These are phyloP conservation scores for Amiota minor DNA, from an alignment of 2,888 invertebrate species.

Conservation along the genomic window DNA sequence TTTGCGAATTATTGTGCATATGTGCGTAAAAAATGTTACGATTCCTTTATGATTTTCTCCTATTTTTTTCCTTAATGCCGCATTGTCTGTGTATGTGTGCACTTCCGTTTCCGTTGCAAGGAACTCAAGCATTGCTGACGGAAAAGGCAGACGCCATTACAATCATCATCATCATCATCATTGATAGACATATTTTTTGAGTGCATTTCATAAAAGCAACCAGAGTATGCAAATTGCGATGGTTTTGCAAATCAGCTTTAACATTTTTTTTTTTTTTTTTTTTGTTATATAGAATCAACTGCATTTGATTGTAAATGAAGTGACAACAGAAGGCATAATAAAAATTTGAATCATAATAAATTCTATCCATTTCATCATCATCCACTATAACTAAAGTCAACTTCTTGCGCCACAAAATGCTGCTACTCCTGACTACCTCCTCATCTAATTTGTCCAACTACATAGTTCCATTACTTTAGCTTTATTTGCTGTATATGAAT, in stretches of 20 bases:
- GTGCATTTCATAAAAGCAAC: neutral
- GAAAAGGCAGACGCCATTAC: slow-evolving; percentile 53
- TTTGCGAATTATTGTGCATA: slow-evolving; percentile 54
- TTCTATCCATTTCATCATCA: neutral
- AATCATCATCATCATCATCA: neutral
- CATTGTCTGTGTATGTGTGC: slow-evolving; percentile 18
- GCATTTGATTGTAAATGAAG: neutral
- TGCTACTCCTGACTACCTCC: neutral
- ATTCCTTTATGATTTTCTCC: slow-evolving; percentile 9
- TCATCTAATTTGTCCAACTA: neutral
- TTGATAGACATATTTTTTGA: slow-evolving; percentile 36
- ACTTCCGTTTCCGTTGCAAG: slow-evolving; percentile 53
- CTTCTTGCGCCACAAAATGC: no score
- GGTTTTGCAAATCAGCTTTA: neutral
- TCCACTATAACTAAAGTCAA: neutral
- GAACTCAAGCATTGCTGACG: slow-evolving; percentile 35
- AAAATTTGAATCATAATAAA: slow-evolving; percentile 10
- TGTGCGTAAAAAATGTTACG: slow-evolving; percentile 53
- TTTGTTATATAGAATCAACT: neutral
- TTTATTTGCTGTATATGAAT: slow-evolving; percentile 3
- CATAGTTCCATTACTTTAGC: neutral
- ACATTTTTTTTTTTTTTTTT: neutral
- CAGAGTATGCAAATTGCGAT: neutral
- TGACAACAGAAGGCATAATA: slow-evolving; percentile 14
- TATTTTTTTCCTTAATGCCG: slow-evolving; percentile 10